Conservation (phyloP, 2,797 vertebrate genomes). For the Eupleurogrammus muticus region DNA sequence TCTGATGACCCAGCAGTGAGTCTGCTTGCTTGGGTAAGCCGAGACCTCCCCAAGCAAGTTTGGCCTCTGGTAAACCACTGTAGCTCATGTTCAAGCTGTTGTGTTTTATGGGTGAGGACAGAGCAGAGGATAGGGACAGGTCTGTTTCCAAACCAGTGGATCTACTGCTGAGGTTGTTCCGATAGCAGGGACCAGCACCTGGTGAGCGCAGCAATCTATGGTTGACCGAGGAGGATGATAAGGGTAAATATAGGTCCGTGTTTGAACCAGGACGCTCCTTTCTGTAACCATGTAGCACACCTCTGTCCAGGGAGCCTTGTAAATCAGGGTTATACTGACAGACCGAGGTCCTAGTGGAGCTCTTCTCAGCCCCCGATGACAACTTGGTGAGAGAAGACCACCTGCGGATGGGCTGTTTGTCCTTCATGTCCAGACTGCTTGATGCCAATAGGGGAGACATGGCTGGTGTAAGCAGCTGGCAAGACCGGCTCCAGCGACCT, state of each 20-base stretch:
- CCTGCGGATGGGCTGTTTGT: conserved; percentile 88
- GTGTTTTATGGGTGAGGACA: conserved; percentile 85
- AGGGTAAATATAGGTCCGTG: conserved; percentile 63
- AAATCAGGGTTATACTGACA: conserved; percentile 66
- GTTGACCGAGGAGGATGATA: conserved; percentile 76
- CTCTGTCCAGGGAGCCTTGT: conserved; percentile 83
- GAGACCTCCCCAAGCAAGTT: conserved; percentile 59
- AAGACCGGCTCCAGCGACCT: conserved; percentile 81
- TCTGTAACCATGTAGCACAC: conserved; percentile 76
- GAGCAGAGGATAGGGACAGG: conserved; percentile 61
- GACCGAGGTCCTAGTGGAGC: conserved; percentile 59
- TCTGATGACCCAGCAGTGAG: conserved; percentile 80
- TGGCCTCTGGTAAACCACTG: conserved; percentile 89
- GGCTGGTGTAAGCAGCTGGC: conserved; percentile 72
- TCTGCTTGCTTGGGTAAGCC: conserved; percentile 80
- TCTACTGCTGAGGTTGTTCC: conserved; percentile 83
- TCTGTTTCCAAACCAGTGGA: conserved; percentile 66
- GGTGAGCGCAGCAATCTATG: conserved; percentile 77
- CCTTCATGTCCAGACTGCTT: conserved; percentile 89
- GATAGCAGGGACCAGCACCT: conserved; percentile 84
- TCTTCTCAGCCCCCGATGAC: conserved; percentile 75
- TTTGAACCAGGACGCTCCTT: conserved; percentile 83
- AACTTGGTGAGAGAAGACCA: conserved; percentile 95
- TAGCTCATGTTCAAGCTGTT: conserved; percentile 89
- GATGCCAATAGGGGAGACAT: conserved; percentile 76